These are phyloP conservation scores for Trissolcus basalis DNA, from an alignment of 1,140 invertebrate genomes.

Conservation along the genomic window DNA sequence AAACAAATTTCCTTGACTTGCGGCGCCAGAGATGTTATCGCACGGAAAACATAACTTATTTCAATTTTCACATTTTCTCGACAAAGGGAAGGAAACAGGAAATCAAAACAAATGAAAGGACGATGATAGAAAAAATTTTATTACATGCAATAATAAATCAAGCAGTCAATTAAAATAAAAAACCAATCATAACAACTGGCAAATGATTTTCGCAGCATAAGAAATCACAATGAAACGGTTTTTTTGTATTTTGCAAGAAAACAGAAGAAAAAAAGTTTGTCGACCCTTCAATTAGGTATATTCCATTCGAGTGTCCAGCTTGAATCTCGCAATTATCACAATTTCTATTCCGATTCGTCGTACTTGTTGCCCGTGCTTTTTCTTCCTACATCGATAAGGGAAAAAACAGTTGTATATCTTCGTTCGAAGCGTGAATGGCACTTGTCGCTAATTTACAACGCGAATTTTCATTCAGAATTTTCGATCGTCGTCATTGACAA, in stretches of 20 bases:
- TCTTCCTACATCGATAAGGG: not conserved
- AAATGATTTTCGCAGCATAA: too few species aligned
- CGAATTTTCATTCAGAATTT: too few species aligned
- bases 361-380: constrained; percentile 21
- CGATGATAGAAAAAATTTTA: too few species aligned
- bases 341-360: constrained; percentile 13
- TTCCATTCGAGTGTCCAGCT: constrained; percentile 13
- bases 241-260: not conserved
- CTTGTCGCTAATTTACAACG: constrained; percentile 20
- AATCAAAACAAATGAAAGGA: too few species aligned
- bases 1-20: constrained; percentile 9
- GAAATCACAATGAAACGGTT: too few species aligned
- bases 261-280: not conserved
- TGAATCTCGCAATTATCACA: constrained; percentile 25
- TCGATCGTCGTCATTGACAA: too few species aligned
- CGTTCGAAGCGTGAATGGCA: constrained; percentile 12
- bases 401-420: constrained; percentile 16
- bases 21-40: not conserved
- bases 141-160: too few species aligned
- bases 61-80: too few species aligned
- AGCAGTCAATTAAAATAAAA: too few species aligned
- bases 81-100: too few species aligned
- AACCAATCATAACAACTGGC: too few species aligned
- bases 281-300: not conserved
- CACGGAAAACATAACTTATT: too few species aligned